A percentile compares a stretch with the other conserved stretches of the same genome.
Conservation (phyloP, 2,888 invertebrate species). For the Timema podura region DNA sequence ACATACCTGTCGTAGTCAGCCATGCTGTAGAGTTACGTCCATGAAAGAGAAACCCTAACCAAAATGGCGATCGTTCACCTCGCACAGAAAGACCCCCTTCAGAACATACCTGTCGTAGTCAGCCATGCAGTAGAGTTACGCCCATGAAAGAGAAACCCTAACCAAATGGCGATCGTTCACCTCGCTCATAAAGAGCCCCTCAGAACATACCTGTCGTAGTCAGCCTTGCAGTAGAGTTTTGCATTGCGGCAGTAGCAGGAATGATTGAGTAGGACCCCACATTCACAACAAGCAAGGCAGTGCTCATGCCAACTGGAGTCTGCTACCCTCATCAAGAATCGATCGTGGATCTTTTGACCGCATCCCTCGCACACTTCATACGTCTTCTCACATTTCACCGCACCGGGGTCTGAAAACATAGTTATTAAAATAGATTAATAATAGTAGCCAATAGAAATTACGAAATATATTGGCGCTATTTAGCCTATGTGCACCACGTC, state of each 20-base stretch:
- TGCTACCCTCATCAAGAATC: conserved; percentile 90
- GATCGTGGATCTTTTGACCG: conserved; percentile 90
- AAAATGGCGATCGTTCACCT: no score
- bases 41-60: no score
- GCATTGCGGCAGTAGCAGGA: conserved; percentile 94
- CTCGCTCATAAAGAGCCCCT: no score
- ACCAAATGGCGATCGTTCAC: no score
- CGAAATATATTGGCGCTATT: no score
- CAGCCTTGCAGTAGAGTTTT: conserved; percentile 93
- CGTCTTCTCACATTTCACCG: conserved; percentile 55
- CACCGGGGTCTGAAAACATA: not conserved
- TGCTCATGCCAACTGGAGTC: conserved; percentile 96
- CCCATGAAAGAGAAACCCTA: no score
- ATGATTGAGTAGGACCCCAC: conserved; percentile 82
- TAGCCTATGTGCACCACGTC: no score
- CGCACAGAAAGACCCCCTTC: no score
- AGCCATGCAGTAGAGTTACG: conserved; percentile 92
- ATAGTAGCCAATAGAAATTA: no score
- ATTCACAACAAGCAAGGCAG: conserved; percentile 93
- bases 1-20: conserved; percentile 60
- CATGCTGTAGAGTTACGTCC: conserved; percentile 88
- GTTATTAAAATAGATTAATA: no score
- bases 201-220: conserved; percentile 80
- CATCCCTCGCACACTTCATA: conserved; percentile 92
- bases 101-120: conserved; percentile 74